Evolutionary conservation across 2,888 invertebrate genomes (phyloP).

Genomic region (Panopea generosa): DNA sequence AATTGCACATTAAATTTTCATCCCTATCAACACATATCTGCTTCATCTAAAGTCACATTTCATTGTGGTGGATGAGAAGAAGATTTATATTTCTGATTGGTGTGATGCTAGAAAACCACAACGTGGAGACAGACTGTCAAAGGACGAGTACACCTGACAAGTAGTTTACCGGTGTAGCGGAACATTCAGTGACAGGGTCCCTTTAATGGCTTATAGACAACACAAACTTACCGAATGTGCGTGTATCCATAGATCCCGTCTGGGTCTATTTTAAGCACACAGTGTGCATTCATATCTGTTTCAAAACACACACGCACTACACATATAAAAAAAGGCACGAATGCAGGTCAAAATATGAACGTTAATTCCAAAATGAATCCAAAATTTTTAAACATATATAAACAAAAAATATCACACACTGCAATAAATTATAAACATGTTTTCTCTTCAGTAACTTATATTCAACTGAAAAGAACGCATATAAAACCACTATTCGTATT

Average conservation of each 20-base stretch:
- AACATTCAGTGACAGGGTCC: too few relatives aligned
- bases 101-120: too few relatives aligned
- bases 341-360: not conserved
- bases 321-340: not conserved
- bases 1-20: slow-evolving; percentile 58
- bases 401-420: slow-evolving; percentile 17
- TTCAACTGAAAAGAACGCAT: slow-evolving; percentile 60
- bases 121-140: too few relatives aligned
- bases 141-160: too few relatives aligned
- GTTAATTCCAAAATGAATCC: slow-evolving; percentile 29
- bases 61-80: too few relatives aligned
- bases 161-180: too few relatives aligned
- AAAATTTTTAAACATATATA: slow-evolving; percentile 5
- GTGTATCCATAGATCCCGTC: too few relatives aligned
- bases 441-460: slow-evolving; percentile 45
- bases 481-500: slow-evolving; percentile 64
- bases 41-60: too few relatives aligned
- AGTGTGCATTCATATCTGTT: not conserved
- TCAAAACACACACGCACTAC: not conserved
- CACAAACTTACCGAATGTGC: too few relatives aligned
- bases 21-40: slow-evolving; percentile 18
- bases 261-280: not conserved
- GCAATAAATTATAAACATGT: slow-evolving; percentile 31
- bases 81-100: slow-evolving; percentile 13
- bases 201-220: too few relatives aligned